phyloP scores from a whole-genome alignment of 2,797 vertebrate genomes.

The Simalia tracyae region DNA sequence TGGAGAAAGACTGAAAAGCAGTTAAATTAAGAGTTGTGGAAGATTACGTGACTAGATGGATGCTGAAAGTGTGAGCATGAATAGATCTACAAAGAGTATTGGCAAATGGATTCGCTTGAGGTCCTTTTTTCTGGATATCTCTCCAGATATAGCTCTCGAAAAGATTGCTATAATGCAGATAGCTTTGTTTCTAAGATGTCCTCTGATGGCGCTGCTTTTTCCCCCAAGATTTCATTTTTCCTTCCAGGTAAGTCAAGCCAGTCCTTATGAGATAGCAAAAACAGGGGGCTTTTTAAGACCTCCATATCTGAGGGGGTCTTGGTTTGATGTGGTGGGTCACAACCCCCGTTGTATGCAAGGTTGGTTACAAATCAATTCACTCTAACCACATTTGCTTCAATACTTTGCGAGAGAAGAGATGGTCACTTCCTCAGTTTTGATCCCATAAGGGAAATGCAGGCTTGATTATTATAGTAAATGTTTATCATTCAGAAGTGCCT shows the following conservation, averaged over 20 bases:
- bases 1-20: background rate
- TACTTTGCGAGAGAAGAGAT: background rate
- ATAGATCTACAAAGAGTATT: background rate
- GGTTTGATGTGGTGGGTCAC: background rate
- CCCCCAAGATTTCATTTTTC: background rate
- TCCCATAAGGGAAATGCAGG: background rate
- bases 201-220: background rate
- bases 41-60: background rate
- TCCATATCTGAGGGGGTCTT: background rate
- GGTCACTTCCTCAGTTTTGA: background rate
- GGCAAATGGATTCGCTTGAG: background rate
- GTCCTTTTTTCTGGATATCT: background rate
- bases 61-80: background rate
- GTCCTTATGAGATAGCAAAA: background rate
- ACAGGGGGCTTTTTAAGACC: accelerated
- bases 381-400: background rate
- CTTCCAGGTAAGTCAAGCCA: background rate
- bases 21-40: background rate
- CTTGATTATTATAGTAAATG: background rate
- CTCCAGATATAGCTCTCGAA: background rate
- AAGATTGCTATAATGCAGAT: background rate
- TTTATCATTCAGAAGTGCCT: conserved; percentile 12
- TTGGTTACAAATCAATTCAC: background rate
- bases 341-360: background rate
- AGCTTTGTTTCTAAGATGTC: background rate